phyloP scores from a whole-genome alignment of 2,888 invertebrate species.

The Diarsia brunnea region DNA sequence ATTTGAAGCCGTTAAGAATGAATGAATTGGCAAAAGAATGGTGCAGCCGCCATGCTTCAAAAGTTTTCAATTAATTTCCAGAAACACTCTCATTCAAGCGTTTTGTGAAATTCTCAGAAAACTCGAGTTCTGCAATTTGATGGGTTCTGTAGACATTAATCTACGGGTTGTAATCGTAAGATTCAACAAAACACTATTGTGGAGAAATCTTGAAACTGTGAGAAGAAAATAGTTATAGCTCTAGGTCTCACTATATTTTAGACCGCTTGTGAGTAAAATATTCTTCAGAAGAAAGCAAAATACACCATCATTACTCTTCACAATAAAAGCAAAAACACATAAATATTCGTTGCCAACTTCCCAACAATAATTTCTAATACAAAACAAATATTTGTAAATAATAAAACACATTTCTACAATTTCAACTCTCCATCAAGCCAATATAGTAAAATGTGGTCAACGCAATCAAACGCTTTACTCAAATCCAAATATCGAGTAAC shows the following conservation, averaged over 20 bases:
- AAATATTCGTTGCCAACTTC: not conserved
- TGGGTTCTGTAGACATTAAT: constrained; percentile 10
- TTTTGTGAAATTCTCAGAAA: constrained; percentile 32
- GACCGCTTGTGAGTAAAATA: not conserved
- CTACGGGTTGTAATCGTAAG: constrained; percentile 3
- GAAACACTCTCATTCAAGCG: constrained; percentile 6
- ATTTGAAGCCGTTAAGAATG: constrained; percentile 32
- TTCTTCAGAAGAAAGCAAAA: not conserved
- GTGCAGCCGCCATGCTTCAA: constrained; percentile 5
- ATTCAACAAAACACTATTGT: constrained; percentile 15
- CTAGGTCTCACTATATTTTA: constrained; percentile 9
- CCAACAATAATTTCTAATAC: constrained; percentile 2
- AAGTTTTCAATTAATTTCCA: constrained; percentile 29
- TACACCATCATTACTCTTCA: not conserved
- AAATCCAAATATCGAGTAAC: constrained; percentile 50
- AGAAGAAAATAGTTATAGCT: constrained; percentile 4
- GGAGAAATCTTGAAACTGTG: not conserved
- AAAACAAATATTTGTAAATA: constrained; percentile 33
- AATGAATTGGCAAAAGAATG: constrained; percentile 43
- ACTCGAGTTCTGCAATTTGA: not conserved
- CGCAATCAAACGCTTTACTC: constrained; percentile 28
- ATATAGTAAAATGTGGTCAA: not conserved
- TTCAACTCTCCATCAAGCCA: not conserved
- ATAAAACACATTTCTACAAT: not conserved
- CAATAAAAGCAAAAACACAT: not conserved